These are phyloP conservation scores for Mesitornis unicolor DNA, from an alignment of 2,113 vertebrate species.

Conservation along the genomic window DNA sequence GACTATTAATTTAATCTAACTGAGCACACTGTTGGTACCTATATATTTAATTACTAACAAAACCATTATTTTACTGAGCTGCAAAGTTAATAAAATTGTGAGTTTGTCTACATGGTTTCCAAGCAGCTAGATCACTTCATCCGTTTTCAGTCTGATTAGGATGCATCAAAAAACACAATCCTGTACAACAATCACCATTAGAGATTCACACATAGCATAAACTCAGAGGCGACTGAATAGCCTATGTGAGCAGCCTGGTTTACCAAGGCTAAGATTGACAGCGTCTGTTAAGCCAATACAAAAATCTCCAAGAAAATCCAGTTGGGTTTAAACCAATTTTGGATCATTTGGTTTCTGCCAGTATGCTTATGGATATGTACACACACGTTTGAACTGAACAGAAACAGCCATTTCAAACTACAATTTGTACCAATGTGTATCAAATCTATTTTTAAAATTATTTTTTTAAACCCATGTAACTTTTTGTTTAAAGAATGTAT, in stretches of 20 bases:
- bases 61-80: background rate
- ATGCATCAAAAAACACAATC: background rate
- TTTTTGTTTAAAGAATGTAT: background rate
- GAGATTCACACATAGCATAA: background rate
- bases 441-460: background rate
- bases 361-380: background rate
- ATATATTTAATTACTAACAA: background rate
- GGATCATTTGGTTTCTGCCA: background rate
- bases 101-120: background rate
- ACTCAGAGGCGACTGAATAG: background rate
- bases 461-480: background rate
- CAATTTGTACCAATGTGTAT: background rate
- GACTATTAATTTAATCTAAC: background rate
- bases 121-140: background rate
- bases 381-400: background rate
- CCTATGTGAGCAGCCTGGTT: rapidly evolving
- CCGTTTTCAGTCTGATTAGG: background rate
- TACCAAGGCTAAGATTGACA: background rate
- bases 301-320: background rate
- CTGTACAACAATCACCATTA: background rate
- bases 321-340: background rate
- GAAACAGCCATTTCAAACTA: background rate
- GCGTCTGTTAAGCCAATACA: background rate
- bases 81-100: background rate
- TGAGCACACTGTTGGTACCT: background rate